These are phyloP conservation scores for Andrena flavipes DNA, from an alignment of 2,888 invertebrate species.

Conservation along the genomic window DNA sequence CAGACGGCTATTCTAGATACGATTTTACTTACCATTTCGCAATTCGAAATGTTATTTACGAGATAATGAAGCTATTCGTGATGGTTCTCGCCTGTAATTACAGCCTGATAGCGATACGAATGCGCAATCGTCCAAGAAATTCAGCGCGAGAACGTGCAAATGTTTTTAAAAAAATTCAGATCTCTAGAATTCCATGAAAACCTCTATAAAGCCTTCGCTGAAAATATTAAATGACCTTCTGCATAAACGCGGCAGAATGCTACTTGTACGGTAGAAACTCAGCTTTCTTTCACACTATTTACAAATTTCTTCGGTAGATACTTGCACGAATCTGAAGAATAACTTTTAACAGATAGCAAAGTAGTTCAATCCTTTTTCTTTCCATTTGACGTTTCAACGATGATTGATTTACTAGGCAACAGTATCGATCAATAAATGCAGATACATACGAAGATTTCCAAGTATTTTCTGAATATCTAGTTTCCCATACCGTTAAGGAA, in stretches of 20 bases:
- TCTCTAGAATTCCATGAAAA: background rate
- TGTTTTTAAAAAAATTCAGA: background rate
- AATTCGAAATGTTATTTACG: conserved; percentile 20
- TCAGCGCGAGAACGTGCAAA: background rate
- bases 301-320: background rate
- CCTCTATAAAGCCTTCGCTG: background rate
- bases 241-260: background rate
- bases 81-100: background rate
- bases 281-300: background rate
- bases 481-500: too few species aligned
- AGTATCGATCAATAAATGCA: too few species aligned
- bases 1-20: conserved; percentile 19
- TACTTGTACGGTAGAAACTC: background rate
- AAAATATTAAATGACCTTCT: background rate
- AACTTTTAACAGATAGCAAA: too few species aligned
- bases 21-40: conserved; percentile 20
- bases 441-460: too few species aligned
- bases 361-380: too few species aligned
- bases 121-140: background rate
- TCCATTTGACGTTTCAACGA: too few species aligned
- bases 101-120: background rate
- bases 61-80: conserved; percentile 4
- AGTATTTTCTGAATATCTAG: too few species aligned
- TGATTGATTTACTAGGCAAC: too few species aligned
- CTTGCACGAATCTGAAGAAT: too few species aligned